phyloP scores from a whole-genome alignment of 2,888 invertebrate genomes.

The Macrophya annulata region DNA sequence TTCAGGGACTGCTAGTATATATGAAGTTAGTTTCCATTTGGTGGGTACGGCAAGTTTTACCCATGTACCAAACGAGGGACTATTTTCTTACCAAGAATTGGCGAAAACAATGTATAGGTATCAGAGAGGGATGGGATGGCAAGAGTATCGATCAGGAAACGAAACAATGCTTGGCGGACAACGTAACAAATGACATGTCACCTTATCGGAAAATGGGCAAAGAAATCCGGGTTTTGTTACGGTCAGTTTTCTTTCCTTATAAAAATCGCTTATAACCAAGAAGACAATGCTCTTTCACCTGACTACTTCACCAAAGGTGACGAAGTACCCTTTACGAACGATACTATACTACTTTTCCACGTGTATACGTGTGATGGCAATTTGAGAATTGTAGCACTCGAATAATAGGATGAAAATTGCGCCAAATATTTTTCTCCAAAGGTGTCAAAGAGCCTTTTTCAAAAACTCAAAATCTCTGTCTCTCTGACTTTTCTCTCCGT shows the following conservation, averaged over 20 bases:
- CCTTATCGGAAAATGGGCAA: slow-evolving; percentile 71
- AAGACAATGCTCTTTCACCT: slow-evolving; percentile 59
- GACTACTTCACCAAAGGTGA: slow-evolving; percentile 56
- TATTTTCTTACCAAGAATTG: slow-evolving; percentile 58
- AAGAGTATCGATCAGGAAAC: slow-evolving; percentile 73
- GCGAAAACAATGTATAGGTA: slow-evolving; percentile 74
- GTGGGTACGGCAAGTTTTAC: not conserved
- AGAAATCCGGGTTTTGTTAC: slow-evolving; percentile 63
- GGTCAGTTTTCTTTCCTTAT: slow-evolving; percentile 66
- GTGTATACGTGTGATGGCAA: not conserved
- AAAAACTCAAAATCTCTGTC: not conserved
- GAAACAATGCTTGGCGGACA: slow-evolving; percentile 76
- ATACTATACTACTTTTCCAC: not conserved
- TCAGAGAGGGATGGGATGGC: slow-evolving; percentile 63
- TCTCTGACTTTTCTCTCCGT: not conserved
- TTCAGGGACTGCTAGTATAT: not conserved
- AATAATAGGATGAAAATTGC: slow-evolving; percentile 9
- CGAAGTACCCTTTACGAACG: slow-evolving; percentile 38
- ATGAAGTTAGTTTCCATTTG: not conserved
- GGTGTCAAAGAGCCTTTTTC: not conserved
- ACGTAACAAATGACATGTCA: slow-evolving; percentile 77
- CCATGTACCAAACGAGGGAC: not conserved
- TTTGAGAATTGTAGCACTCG: not conserved
- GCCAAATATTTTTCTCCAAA: not conserved
- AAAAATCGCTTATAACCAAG: slow-evolving; percentile 60